Evolutionary conservation across 2,888 invertebrate genomes (phyloP).

Genomic region (Camponotus fellah): DNA sequence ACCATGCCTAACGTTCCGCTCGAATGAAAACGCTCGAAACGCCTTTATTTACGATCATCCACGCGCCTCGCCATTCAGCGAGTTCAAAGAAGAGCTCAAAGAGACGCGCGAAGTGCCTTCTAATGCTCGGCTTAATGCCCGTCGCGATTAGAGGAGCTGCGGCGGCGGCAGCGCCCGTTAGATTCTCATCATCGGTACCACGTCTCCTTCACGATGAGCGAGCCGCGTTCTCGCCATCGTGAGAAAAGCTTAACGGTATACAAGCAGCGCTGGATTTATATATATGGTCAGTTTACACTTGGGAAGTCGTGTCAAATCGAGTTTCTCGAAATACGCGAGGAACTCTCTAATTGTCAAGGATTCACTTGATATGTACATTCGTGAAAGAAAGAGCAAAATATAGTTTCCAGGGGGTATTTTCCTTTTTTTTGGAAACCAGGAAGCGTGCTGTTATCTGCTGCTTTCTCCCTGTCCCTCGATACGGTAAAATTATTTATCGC

Average conservation of each 20-base stretch:
- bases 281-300: constrained; percentile 3
- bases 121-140: constrained; percentile 60
- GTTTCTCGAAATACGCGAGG: not conserved
- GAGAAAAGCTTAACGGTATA: constrained; percentile 56
- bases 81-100: constrained; percentile 57
- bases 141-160: constrained; percentile 61
- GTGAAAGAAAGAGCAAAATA: no score
- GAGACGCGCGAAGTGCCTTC: constrained; percentile 56
- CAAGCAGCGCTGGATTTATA: constrained; percentile 52
- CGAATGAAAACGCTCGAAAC: constrained; percentile 54
- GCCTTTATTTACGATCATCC: constrained; percentile 55
- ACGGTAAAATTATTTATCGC: not conserved
- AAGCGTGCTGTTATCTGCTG: not conserved
- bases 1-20: constrained; percentile 38
- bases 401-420: not conserved
- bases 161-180: constrained; percentile 59
- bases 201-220: constrained; percentile 44
- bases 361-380: no score
- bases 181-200: constrained; percentile 61
- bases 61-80: constrained; percentile 51
- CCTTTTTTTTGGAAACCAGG: not conserved
- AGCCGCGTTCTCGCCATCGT: constrained; percentile 47
- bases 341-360: constrained; percentile 3
- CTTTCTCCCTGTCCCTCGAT: not conserved
- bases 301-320: not conserved